Base-by-base conservation (phyloP, 2,888 invertebrate genomes). In the Habrosyne pyritoides region DNA sequence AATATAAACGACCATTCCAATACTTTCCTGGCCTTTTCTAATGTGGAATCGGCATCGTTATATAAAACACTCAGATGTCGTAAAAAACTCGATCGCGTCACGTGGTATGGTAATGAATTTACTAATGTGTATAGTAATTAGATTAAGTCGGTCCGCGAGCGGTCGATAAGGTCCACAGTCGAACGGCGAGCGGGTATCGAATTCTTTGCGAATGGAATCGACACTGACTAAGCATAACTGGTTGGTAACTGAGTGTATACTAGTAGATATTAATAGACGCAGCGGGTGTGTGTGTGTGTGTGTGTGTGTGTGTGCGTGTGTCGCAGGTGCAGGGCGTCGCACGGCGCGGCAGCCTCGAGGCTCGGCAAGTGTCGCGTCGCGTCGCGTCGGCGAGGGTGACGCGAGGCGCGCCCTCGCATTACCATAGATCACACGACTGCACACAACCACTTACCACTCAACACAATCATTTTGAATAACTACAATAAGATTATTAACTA, bases 141-240 rank as follows among this genome's bases (percentile, higher is more conserved):
- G 48, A 48, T 48, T 48, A 48, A 6, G 48, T 26, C 26, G n/a
- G 10, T 12, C 53, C 48, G 47, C 24, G 14, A 22, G n/a, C 18
- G 49, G 26, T 47, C 28, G 8, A 28, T 28, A 28, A 28, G 28
- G 28, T 1, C 4, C 6, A 28, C 28, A 10, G 33, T 33, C 33
- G n/a, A n/a, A 33, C n/a, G n/a, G 33, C 50, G 56, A 53, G 55
- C 48, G 56, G 62, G 63, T 61, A 63, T 68, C 56, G 57, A 66
- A 68, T 67, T 62, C 66, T 61, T 67, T 59, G 65, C 66, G 59
- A 65, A 59, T 67, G 55, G 65, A 66, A 64, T 64, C 62, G 66
- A 63, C 66, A 64, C 72, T 71, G 72, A 65, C 55, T 67, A 67
- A 69, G 72, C 72, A 65, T 69, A 65, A 68, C 71, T 62, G 60